Evolutionary conservation across 2,113 vertebrate genomes (phyloP).

Genomic region (Craseonycteris thonglongyai): DNA sequence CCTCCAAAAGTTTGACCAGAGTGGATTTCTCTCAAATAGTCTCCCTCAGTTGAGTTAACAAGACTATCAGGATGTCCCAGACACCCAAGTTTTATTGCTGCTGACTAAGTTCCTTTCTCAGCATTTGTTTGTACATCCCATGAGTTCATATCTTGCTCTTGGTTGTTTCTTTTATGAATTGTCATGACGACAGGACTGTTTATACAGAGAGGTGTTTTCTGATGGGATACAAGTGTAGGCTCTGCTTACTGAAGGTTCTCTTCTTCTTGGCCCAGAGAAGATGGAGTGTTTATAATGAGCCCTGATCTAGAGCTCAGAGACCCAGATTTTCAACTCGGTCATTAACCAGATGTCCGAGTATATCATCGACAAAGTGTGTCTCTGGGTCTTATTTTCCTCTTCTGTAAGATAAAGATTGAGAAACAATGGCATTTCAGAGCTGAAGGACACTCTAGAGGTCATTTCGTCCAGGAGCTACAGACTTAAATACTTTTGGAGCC

Average conservation of each 20-base stretch:
- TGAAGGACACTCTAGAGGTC: not conserved
- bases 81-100: not conserved
- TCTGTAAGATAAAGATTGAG: not conserved
- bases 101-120: not conserved
- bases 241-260: not conserved
- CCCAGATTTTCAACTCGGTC: not conserved
- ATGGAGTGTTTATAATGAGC: not conserved
- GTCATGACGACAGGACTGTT: not conserved
- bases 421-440: not conserved
- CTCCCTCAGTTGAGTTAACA: not conserved
- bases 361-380: not conserved
- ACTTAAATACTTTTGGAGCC: not conserved
- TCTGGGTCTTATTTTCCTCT: not conserved
- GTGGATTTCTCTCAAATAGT: not conserved
- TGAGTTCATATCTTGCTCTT: not conserved
- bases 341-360: fast-evolving
- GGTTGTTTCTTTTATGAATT: not conserved
- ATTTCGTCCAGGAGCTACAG: not conserved
- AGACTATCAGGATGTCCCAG: not conserved
- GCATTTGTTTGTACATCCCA: not conserved
- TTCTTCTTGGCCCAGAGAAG: not conserved
- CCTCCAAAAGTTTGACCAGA: not conserved
- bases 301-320: not conserved
- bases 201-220: not conserved
- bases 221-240: not conserved